Evolutionary conservation across 2,888 invertebrate genomes (phyloP).

Genomic region (Noctua fimbriata): DNA sequence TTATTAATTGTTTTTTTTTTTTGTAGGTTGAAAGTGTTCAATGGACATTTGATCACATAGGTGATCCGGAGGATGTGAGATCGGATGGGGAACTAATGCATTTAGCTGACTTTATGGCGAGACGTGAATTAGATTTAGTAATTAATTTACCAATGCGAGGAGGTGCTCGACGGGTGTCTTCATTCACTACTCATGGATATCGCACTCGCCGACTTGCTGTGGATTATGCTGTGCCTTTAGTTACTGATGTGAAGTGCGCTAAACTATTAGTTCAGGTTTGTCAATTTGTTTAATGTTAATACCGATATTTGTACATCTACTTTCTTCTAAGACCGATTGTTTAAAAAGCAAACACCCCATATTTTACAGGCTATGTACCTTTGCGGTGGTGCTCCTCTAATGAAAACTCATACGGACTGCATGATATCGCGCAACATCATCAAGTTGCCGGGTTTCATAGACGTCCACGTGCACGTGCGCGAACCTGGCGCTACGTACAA

Average conservation of each 20-base stretch:
- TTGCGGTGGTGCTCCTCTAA: constrained; percentile 93
- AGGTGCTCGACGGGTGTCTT: constrained; percentile 97
- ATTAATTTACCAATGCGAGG: constrained; percentile 99
- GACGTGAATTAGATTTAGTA: constrained; percentile 98
- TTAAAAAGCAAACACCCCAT: neutral
- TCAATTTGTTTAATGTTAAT: neutral
- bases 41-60: constrained; percentile 98
- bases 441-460: constrained; percentile 98
- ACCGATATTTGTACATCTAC: neutral
- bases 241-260: constrained; percentile 99
- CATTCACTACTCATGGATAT: constrained; percentile 98
- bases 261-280: constrained; percentile 97
- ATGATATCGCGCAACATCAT: constrained; percentile 97
- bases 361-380: constrained; percentile 92
- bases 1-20: neutral
- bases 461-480: constrained; percentile 99
- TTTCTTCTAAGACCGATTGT: neutral
- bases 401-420: constrained; percentile 99
- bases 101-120: constrained; percentile 97
- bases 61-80: constrained; percentile 94
- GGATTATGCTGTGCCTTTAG: constrained; percentile 98
- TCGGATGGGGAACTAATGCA: constrained; percentile 95
- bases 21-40: constrained; percentile 97
- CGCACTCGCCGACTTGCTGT: constrained; percentile 98
- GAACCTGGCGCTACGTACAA: constrained; percentile 99